These are phyloP conservation scores for Ectobius pallidus DNA, from an alignment of 2,888 invertebrate genomes.

Conservation along the genomic window DNA sequence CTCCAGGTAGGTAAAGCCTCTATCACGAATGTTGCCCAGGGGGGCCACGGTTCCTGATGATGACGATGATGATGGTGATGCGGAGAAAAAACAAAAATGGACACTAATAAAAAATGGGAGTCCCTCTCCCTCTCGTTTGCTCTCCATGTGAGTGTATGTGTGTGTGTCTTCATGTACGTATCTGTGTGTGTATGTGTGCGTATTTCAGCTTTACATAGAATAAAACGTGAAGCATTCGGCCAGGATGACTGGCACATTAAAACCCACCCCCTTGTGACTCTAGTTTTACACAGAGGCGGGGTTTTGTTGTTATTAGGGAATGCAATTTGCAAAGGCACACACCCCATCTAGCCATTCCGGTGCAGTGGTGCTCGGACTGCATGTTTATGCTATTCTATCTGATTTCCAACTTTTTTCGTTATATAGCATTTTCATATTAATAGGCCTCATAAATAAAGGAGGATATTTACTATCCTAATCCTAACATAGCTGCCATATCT, in stretches of 20 bases:
- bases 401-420: constrained; percentile 17
- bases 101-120: constrained; percentile 15
- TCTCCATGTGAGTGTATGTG: too few relatives aligned
- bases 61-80: constrained; percentile 1
- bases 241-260: background rate
- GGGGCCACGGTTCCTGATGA: background rate
- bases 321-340: constrained; percentile 25
- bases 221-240: background rate
- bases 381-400: constrained; percentile 22
- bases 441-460: constrained; percentile 25
- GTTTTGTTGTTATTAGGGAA: constrained; percentile 26
- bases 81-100: background rate
- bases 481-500: constrained; percentile 19
- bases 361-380: background rate
- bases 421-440: constrained; percentile 25
- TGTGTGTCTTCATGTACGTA: too few relatives aligned
- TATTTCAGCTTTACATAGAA: too few relatives aligned
- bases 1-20: constrained; percentile 34
- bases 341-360: background rate
- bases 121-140: background rate
- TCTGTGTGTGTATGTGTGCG: too few relatives aligned
- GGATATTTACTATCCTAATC: constrained; percentile 24
- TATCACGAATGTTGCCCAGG: constrained; percentile 1
- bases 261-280: constrained; percentile 2
- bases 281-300: constrained; percentile 26